Evolutionary conservation across 2,888 invertebrate genomes (phyloP).

Genomic region (Didymodactylos carnosus): DNA sequence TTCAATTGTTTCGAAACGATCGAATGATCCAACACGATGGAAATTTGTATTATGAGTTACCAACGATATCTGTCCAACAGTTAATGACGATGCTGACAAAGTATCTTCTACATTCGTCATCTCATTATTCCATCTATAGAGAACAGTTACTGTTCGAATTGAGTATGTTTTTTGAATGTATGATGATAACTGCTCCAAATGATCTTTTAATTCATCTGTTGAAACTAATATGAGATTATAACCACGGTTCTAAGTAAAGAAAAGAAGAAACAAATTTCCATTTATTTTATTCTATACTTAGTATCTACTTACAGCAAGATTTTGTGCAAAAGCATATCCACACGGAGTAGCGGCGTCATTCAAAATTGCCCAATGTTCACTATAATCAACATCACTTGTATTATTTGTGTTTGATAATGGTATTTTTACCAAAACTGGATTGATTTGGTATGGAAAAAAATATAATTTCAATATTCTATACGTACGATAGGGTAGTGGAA

Average conservation of each 20-base stretch:
- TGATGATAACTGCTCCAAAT: not conserved
- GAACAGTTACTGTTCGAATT: not conserved
- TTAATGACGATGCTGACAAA: not conserved
- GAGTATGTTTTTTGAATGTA: not conserved
- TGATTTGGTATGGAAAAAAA: not conserved
- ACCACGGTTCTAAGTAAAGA: not conserved
- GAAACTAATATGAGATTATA: not conserved
- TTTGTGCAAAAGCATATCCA: not conserved
- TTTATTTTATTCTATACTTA: too few relatives aligned
- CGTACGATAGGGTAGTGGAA: not conserved
- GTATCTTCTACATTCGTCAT: not conserved
- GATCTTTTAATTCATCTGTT: not conserved
- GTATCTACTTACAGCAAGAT: not conserved
- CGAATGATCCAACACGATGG: not conserved
- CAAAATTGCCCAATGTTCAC: not conserved
- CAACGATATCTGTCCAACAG: not conserved
- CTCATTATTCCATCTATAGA: not conserved
- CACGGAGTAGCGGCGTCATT: not conserved
- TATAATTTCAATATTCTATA: not conserved
- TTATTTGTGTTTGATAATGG: not conserved
- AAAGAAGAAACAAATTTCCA: not conserved
- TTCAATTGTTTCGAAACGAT: not conserved
- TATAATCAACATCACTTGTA: not conserved
- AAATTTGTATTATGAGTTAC: not conserved
- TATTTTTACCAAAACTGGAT: not conserved